These are phyloP conservation scores for Dermatophagoides farinae DNA, from an alignment of 1,140 invertebrate genomes.

Conservation along the genomic window DNA sequence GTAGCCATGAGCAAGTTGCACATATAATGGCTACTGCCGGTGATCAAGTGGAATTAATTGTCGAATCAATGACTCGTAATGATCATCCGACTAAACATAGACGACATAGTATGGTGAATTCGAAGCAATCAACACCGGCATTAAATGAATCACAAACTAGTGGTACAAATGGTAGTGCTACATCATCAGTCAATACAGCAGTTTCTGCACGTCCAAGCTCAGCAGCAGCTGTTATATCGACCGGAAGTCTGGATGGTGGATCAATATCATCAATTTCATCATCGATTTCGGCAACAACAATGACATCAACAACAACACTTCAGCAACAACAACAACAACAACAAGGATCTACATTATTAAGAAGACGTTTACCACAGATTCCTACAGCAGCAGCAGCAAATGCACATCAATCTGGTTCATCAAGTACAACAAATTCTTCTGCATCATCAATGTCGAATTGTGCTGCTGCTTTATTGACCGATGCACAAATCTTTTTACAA, in stretches of 20 bases:
- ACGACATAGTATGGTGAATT: conserved; percentile 10
- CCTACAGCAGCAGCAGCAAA: neutral
- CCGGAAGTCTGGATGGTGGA: neutral
- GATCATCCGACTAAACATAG: no score
- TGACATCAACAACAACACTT: neutral
- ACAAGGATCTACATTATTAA: neutral
- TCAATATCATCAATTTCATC: neutral
- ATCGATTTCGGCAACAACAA: neutral
- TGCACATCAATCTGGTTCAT: neutral
- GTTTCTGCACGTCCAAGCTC: neutral
- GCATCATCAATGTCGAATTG: neutral
- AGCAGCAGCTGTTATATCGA: neutral
- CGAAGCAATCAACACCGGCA: neutral
- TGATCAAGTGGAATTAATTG: conserved; percentile 56
- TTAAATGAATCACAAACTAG: neutral
- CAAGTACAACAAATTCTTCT: neutral
- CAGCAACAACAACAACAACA: neutral
- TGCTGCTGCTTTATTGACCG: neutral
- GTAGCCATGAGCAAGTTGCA: conserved; percentile 68
- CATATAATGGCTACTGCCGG: conserved; percentile 57
- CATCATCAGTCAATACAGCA: neutral
- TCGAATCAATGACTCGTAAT: conserved; percentile 34
- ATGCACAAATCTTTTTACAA: conserved; percentile 11
- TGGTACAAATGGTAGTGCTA: neutral
- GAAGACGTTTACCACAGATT: neutral